Conservation (phyloP, 35 echinoderm and acorn worm genomes). For the Diadema setosum region DNA sequence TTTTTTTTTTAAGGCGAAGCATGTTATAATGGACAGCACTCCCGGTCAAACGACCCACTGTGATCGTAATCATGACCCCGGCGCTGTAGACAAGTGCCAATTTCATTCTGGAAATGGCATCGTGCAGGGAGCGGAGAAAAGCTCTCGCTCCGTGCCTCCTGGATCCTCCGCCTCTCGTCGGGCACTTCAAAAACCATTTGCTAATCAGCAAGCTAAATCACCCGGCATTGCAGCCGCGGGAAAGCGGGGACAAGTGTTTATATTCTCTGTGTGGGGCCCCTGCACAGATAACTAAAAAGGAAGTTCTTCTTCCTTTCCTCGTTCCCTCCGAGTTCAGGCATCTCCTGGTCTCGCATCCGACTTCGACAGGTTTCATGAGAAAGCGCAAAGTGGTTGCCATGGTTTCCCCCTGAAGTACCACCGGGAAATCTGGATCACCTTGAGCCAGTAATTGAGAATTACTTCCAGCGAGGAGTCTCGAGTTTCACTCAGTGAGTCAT, state of each 20-base stretch:
- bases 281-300: background rate
- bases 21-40: background rate
- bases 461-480: background rate
- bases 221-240: background rate
- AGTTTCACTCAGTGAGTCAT: background rate
- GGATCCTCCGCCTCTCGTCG: background rate
- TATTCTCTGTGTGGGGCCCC: conserved; percentile 7
- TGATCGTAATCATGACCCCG: background rate
- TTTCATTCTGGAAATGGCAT: background rate
- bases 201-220: background rate
- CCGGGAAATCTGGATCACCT: background rate
- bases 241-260: background rate
- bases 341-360: background rate
- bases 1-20: background rate
- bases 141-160: background rate
- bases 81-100: conserved; percentile 21
- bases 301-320: no score
- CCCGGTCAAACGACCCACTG: background rate
- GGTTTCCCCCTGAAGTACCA: background rate
- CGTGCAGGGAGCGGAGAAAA: background rate
- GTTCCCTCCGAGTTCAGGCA: background rate
- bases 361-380: background rate
- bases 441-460: background rate
- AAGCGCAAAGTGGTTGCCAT: background rate
- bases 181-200: conserved; percentile 29